Conservation (phyloP, 2,797 vertebrate species). For the Aeoliscus strigatus region DNA sequence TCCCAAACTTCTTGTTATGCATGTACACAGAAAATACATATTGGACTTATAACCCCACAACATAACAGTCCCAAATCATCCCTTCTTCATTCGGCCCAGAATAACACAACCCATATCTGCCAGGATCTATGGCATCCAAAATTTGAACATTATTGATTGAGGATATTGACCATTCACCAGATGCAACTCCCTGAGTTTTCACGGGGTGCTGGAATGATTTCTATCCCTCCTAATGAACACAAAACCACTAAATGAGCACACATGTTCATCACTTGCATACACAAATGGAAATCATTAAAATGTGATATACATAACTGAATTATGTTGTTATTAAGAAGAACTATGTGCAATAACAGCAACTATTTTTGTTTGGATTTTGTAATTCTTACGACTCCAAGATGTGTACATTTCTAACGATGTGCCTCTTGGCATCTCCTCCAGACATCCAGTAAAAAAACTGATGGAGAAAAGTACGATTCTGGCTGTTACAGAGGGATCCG, state of each 20-base stretch:
- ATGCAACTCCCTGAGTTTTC: constrained; percentile 58
- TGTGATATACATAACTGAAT: too few species aligned
- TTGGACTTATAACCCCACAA: constrained; percentile 63
- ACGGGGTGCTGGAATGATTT: constrained; percentile 55
- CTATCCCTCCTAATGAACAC: constrained; percentile 57
- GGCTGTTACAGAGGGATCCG: constrained; percentile 32
- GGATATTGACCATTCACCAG: constrained; percentile 73
- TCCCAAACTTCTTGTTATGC: constrained; percentile 39
- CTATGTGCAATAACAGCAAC: constrained; percentile 22
- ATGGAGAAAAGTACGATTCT: constrained; percentile 17
- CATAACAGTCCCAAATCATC: constrained; percentile 61
- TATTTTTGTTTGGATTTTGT: constrained; percentile 33
- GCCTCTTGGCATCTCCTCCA: constrained; percentile 35
- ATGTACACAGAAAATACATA: constrained; percentile 64
- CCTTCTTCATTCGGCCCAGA: constrained; percentile 59
- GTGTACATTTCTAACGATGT: constrained; percentile 36
- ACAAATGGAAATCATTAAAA: constrained; percentile 38
- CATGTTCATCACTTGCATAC: constrained; percentile 23
- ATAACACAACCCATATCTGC: constrained; percentile 69
- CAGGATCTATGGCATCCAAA: constrained; percentile 69
- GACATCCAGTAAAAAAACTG: constrained; percentile 26
- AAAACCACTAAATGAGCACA: constrained; percentile 31
- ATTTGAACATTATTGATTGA: constrained; percentile 70
- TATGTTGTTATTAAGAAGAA: constrained; percentile 34
- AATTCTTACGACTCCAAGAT: constrained; percentile 30